Evolutionary conservation across 2,888 invertebrate genomes (phyloP).

Genomic region (Drosophila anceps): DNA sequence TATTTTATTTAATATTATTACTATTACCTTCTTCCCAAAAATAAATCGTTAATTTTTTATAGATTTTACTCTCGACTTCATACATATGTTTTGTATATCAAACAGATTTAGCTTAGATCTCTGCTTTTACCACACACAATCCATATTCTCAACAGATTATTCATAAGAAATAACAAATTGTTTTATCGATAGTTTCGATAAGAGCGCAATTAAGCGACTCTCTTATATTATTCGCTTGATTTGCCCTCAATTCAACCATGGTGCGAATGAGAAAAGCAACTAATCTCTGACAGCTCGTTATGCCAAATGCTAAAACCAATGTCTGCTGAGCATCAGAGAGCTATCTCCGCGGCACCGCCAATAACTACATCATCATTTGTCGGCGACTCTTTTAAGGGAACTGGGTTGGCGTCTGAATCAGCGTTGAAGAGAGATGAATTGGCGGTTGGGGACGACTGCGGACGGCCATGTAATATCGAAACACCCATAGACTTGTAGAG

Average conservation of each 20-base stretch:
- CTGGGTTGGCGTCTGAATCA: slow-evolving; percentile 17
- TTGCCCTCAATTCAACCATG: slow-evolving; percentile 39
- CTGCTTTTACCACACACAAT: background rate
- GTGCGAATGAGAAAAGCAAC: slow-evolving; percentile 39
- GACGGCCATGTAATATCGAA: slow-evolving; percentile 24
- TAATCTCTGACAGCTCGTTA: slow-evolving; percentile 65
- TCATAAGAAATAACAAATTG: background rate
- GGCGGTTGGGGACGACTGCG: background rate
- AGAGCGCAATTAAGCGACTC: slow-evolving; percentile 2
- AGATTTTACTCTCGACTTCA: no score
- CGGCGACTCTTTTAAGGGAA: slow-evolving; percentile 59
- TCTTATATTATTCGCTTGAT: slow-evolving; percentile 17
- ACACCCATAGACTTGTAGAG: slow-evolving; percentile 45
- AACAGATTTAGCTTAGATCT: no score
- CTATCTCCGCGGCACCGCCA: slow-evolving; percentile 17
- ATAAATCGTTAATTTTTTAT: no score
- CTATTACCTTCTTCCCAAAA: no score
- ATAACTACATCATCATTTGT: slow-evolving; percentile 75
- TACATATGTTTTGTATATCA: no score
- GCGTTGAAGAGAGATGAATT: background rate
- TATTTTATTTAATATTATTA: no score
- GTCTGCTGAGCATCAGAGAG: slow-evolving; percentile 27
- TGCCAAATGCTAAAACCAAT: slow-evolving; percentile 58
- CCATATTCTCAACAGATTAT: no score
- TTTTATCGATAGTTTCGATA: slow-evolving; percentile 4